Evolutionary conservation across 2,888 invertebrate species (phyloP), one percentile per base, ranked within the genome.

Genomic region (Lucinisca nassula): DNA sequence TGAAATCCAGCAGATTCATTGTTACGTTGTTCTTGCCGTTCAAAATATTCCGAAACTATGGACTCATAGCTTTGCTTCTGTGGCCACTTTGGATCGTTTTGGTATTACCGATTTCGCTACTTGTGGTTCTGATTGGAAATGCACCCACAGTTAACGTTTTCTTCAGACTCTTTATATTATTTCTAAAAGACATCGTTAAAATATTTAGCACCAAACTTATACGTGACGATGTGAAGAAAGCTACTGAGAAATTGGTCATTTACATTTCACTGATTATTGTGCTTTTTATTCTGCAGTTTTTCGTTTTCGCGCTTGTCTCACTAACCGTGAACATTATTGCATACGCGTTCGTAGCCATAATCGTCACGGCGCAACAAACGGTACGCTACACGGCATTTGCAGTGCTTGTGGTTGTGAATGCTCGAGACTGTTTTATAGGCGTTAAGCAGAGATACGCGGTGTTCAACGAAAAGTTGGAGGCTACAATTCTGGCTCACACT

Each of bases 11-110:
- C 35, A 4, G 67, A 12, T 35, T 67, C 6, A 2, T 37, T 2
- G 37, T 37, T 2, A 49, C 35, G 2, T 32, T 76, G 27, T 76
- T 76, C 24, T 32, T 49, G 35, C 76, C 76, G n/a, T 76, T 76
- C 49, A 76, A 51, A 55, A 4, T 51, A 32, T 51, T 76, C 3
- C 27, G 55, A 55, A 55, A 76, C 51, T 76, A 76, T 51, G 76
- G 76, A 17, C 51, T 76, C 21, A 6, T 76, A 32, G 76, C 55
- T 55, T 55, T 76, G 51, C 21, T 76, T n/a, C 21, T 76, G 24
- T 76, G 76, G 76, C 76, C 76, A n/a, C n/a, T 76, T 37, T 76
- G 76, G 76, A 37, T 76, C 27, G 51, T 30, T n/a, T 6, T 32
- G 12, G 76, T 55, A 21, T 51, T 27, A 17, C 67, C 67, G 17